A percentile compares a stretch with the other conserved stretches of the same genome.
phyloP scores from a whole-genome alignment of 2,113 vertebrate genomes.

The Gavia stellata region DNA sequence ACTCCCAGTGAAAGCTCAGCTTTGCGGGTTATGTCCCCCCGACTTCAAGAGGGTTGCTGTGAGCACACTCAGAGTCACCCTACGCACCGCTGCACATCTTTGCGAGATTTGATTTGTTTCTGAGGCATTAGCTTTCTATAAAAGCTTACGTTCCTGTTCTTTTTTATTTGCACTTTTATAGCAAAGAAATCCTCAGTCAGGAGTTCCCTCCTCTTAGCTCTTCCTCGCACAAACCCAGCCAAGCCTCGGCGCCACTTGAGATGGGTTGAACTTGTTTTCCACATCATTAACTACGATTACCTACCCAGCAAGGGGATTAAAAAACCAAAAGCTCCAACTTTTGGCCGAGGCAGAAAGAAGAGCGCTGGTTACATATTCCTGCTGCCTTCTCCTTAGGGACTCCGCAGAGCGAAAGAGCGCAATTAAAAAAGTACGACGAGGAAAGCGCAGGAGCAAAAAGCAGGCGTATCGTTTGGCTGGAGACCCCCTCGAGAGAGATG shows the following conservation, averaged over 20 bases:
- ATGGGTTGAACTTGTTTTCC: slow-evolving; percentile 12
- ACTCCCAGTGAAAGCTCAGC: not conserved
- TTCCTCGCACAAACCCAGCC: not conserved
- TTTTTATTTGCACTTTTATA: not conserved
- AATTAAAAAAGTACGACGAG: fast-evolving
- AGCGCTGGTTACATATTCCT: not conserved
- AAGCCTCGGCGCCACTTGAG: not conserved
- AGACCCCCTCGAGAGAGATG: fast-evolving
- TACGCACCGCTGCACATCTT: not conserved
- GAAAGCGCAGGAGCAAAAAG: fast-evolving
- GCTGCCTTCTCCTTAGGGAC: not conserved
- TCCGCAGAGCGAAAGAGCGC: fast-evolving
- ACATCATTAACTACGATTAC: slow-evolving; percentile 37
- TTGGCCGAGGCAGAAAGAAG: not conserved
- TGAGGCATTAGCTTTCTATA: not conserved
- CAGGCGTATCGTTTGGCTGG: fast-evolving
- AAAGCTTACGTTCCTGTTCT: not conserved
- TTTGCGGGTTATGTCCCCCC: not conserved
- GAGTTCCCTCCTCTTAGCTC: not conserved
- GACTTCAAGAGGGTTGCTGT: not conserved
- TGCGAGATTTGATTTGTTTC: not conserved
- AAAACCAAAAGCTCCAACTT: not conserved
- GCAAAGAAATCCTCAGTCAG: not conserved
- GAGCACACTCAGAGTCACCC: not conserved
- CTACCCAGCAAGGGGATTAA: not conserved